Base-by-base conservation (phyloP, 2,113 vertebrate species). In the Sphaerodactylus townsendi region DNA sequence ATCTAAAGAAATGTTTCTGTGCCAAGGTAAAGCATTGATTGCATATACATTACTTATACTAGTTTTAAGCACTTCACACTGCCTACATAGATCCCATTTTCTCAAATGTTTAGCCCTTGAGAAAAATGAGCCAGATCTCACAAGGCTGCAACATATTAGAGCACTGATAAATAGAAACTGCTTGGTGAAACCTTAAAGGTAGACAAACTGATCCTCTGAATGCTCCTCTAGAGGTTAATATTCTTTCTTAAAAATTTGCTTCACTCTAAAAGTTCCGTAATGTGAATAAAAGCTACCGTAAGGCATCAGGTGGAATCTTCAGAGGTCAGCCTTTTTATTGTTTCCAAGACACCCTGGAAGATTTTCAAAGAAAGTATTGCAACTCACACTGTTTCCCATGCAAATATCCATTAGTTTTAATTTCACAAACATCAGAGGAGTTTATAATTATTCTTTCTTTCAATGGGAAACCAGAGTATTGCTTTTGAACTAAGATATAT, bases 1-100 rank as follows among this genome's bases (percentile, higher is more conserved):
- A 91, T 15, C 10, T 59, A 33, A 28, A 84, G 92, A 93, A 86
- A 93, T 86, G 84, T 90, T 87, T 77, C 74, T 90, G 7, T 28
- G 39, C 62, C 83, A 62, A 88, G 86, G 81, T 88, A 78, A 93
- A 94, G 48, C 83, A 90, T 19, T 89, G 69, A 56, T 25, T 87
- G 79, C 48, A 89, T 85, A 89, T 69, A 65, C 33, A 44, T 71
- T 71, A 19, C 4, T n/a, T 59, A 28, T 48, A 35, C 13, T 35
- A 14, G 23, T 25, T 19, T 41, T 30, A 46, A 71, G 41, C 50
- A 59, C 69, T 72, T 23, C 5, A 62, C 19, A 87, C 77, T 81
- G 89, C 75, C 93, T 92, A 41, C 21, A 19, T 62, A 77, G 8
- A 23, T 91, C 89, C 84, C 85, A 77, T 92, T 93, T 94, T 83